Evolutionary conservation across 2,888 invertebrate species (phyloP).

Genomic region (Diaphora mendica): DNA sequence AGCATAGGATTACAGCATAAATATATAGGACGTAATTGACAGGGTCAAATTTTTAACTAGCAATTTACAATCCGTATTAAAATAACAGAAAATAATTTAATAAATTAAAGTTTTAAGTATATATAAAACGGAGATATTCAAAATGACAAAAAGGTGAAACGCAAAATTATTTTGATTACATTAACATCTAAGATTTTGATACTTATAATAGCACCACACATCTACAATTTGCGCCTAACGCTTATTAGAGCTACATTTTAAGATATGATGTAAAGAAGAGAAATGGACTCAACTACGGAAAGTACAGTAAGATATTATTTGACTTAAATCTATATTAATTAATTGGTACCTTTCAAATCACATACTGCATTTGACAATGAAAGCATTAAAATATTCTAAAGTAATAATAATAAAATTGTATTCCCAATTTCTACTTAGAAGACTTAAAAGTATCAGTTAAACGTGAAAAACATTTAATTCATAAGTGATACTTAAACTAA

Average conservation of each 20-base stretch:
- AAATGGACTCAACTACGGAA: constrained; percentile 49
- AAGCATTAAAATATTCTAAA: constrained; percentile 27
- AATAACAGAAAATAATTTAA: no score
- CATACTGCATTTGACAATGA: constrained; percentile 33
- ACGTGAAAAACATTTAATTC: neutral
- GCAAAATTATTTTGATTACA: constrained; percentile 2
- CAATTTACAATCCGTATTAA: neutral
- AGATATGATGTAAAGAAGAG: constrained; percentile 66
- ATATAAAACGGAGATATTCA: neutral
- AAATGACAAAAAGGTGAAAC: neutral
- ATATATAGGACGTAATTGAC: constrained; percentile 68
- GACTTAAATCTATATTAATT: constrained; percentile 39
- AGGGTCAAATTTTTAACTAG: constrained; percentile 61
- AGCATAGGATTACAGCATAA: constrained; percentile 45
- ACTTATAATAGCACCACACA: constrained; percentile 76
- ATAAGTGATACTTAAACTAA: neutral
- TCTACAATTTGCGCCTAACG: constrained; percentile 59
- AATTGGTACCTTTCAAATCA: constrained; percentile 50
- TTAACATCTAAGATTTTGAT: constrained; percentile 33
- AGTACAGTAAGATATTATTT: constrained; percentile 53
- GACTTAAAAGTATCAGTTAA: constrained; percentile 35
- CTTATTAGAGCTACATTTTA: constrained; percentile 36
- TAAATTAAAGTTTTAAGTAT: no score
- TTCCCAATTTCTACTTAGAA: constrained; percentile 10
- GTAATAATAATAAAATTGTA: constrained; percentile 12